Evolutionary conservation across 2,113 vertebrate species (phyloP).

Genomic region (Pardalotus punctatus): DNA sequence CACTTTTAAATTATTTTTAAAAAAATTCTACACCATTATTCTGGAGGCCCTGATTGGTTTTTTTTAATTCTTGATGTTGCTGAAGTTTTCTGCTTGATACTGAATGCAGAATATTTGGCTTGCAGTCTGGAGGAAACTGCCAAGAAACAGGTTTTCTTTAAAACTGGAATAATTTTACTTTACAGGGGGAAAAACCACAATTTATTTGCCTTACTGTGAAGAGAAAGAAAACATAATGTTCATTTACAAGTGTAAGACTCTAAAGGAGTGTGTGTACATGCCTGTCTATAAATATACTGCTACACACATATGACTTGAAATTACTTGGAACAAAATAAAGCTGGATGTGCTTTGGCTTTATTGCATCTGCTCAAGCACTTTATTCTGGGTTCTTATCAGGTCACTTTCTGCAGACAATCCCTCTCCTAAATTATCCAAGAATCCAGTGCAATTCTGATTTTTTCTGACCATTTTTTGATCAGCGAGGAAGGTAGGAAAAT

Average conservation of each 20-base stretch:
- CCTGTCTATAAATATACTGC: not conserved
- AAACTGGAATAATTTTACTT: not conserved
- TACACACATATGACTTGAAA: not conserved
- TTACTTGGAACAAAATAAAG: not conserved
- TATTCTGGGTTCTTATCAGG: not conserved
- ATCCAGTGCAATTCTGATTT: not conserved
- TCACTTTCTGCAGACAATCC: not conserved
- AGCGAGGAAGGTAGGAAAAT: not conserved
- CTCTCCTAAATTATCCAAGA: not conserved
- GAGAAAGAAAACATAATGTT: not conserved
- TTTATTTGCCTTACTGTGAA: not conserved
- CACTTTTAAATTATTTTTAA: rapidly evolving
- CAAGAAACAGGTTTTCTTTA: not conserved
- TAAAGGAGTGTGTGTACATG: not conserved
- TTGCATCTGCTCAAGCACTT: not conserved
- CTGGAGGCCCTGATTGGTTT: not conserved
- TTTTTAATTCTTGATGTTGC: not conserved
- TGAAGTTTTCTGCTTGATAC: not conserved
- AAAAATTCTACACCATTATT: not conserved
- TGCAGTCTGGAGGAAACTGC: not conserved
- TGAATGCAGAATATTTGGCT: not conserved
- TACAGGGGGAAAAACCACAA: not conserved
- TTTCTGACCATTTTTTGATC: not conserved
- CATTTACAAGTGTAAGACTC: not conserved
- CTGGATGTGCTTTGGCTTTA: not conserved